Base-by-base conservation (phyloP, 1,140 invertebrate genomes). In the Sinonovacula constricta region DNA sequence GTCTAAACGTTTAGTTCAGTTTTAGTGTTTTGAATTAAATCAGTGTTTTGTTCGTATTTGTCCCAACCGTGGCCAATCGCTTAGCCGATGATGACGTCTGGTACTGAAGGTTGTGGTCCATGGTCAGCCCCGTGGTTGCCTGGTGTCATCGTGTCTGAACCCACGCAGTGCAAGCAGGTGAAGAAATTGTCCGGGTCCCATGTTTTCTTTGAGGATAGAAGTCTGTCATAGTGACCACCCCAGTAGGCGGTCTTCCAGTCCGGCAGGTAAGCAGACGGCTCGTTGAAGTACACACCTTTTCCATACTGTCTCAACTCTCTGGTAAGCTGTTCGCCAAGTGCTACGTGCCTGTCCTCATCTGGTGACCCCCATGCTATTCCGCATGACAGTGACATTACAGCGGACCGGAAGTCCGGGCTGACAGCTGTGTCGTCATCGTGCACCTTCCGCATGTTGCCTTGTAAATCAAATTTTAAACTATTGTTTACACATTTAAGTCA, bases 181-280 rank as follows among this genome's bases (percentile, higher is more conserved):
- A 84, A 81, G 24, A 81, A 69, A 45, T 80, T 83, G 22, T 57
- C 56, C 14, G 75, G 72, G 51, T 82, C 81, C 66, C 72, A 81
- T 14, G 53, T 26, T 10, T 62, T 28, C 59, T 83, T 83, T 1
- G 76, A 60, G 12, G 62, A 39, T 26, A 79, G 51, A 31, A 83
- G 57, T 3, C 45, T 12, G 22, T 68, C 49, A 51, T 84, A 82
- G 33, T 84, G 74, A 22, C 66, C 67, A 45, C 79, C 72, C 81
- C 79, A 84, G 24, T 81, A 72, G 7, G 51, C 71, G 2, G n/a
- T 60, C 74, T 83, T 81, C 81, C 81, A 83, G 54, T 72, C 51
- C 22, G 28, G 39, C n/a, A 83, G 60, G 28, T 78, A 31, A 22
- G 65, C 60, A 0, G 79, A 53, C 3, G 79, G 56, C 31, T 78